Conservation (phyloP, 1,140 invertebrate genomes). For the roundworm (Caenorhabditis elegans) region DNA sequence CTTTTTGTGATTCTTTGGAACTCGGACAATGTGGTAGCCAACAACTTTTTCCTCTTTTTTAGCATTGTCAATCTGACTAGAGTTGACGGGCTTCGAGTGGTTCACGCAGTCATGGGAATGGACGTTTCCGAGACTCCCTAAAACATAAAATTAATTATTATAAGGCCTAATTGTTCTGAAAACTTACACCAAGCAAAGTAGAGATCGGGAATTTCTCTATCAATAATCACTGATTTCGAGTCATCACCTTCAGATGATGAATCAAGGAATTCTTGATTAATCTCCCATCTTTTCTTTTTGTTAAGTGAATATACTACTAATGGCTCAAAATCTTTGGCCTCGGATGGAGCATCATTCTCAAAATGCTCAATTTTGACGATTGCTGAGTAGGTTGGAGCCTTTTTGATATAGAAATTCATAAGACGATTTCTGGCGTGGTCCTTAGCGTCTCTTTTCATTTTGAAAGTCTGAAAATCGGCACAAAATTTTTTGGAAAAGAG, state of each 20-base stretch:
- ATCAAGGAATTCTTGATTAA: neutral
- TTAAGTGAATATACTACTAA: neutral
- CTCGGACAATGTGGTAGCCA: conserved; percentile 1
- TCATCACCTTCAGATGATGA: neutral
- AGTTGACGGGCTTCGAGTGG: neutral
- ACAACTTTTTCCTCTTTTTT: neutral
- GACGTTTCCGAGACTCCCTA: neutral
- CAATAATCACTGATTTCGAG: neutral
- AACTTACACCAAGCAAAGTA: conserved; percentile 19
- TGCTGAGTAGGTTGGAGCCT: neutral
- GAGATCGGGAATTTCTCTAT: conserved; percentile 14
- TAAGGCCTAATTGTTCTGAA: no score
- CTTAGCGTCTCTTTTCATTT: neutral
- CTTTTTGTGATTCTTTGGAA: conserved; percentile 24
- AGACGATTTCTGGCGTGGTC: neutral
- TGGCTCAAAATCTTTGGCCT: neutral
- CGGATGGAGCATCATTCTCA: neutral
- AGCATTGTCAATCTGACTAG: neutral
- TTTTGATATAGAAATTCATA: neutral
- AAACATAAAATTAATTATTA: neutral
- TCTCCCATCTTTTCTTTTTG: conserved; percentile 14
- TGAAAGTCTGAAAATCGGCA: neutral
- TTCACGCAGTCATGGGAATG: neutral
- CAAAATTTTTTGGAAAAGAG: no score
- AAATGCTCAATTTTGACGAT: conserved; percentile 24